Base-by-base conservation (phyloP, 2,797 vertebrate genomes). In the Champsocephalus esox region DNA sequence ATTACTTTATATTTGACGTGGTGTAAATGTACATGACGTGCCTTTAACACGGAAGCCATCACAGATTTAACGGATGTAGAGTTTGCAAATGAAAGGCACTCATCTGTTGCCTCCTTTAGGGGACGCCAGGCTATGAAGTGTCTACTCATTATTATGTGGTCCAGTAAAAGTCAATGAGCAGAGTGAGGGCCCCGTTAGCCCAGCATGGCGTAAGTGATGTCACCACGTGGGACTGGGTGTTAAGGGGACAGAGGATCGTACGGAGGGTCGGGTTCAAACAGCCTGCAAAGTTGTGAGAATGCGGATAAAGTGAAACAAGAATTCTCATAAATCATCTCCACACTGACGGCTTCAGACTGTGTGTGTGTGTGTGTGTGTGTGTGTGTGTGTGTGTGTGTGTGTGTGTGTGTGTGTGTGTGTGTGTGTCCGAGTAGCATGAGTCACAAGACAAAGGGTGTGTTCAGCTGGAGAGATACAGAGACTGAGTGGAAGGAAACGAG, bases 391-490 rank as follows among this genome's bases (percentile, higher is more conserved):
- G 56, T 54, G 41, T 44, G 56, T 54, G 41, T 44, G 56, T 54
- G 41, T 44, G 56, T 54, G 41, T 44, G 56, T 54, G 41, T 44
- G 56, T 54, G 41, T 44, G 56, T 54, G 41, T 44, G 56, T 54
- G 41, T 44, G 56, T 58, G 71, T 83, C 87, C 66, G 2, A 61
- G 46, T 45, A 66, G 51, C 43, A 58, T 85, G 80, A 86, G 64
- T 82, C 85, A 83, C 61, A 83, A 59, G 70, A 82, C 66, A 80
- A 84, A 75, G 75, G 79, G 76, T 80, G 81, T 86, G 79, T 92
- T 90, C 77, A 75, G 68, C 34, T 74, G 81, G 80, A 86, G 80
- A 38, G 21, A 84, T 70, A 75, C 65, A 73, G 12, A 67, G 38
- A 70, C 49, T 34, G 70, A 73, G 57, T 44, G 54, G 54, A 71